Evolutionary conservation across 2,113 vertebrate species (phyloP).

Genomic region (Acanthochromis polyacanthus): DNA sequence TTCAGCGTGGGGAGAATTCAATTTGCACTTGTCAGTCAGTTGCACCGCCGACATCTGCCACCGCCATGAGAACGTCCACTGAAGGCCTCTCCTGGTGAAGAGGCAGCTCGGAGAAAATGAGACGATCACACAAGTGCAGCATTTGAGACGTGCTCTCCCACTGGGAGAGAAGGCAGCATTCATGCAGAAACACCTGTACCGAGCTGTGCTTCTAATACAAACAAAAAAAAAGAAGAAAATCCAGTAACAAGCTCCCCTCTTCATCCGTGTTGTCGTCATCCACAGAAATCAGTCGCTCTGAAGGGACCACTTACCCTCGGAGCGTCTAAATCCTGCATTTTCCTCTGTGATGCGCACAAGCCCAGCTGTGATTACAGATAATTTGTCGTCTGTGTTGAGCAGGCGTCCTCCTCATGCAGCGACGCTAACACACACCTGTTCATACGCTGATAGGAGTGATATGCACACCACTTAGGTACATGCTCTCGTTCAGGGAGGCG

Average conservation of each 20-base stretch:
- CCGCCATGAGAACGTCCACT: neutral
- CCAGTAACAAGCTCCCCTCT: constrained; percentile 8
- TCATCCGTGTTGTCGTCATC: constrained; percentile 6
- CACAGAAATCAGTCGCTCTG: constrained; percentile 25
- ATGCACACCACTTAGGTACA: neutral
- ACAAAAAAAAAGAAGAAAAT: neutral
- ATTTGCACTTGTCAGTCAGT: constrained; percentile 62
- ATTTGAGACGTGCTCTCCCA: neutral
- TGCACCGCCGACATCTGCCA: neutral
- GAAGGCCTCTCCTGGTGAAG: constrained; percentile 35
- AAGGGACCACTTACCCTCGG: constrained; percentile 4
- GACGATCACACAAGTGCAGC: constrained; percentile 6
- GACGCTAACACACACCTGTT: constrained; percentile 74
- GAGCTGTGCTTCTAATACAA: neutral
- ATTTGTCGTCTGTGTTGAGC: constrained; percentile 58
- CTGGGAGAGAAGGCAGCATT: constrained; percentile 12
- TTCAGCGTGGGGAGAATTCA: constrained; percentile 22
- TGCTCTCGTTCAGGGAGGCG: constrained; percentile 20
- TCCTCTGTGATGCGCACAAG: constrained; percentile 35
- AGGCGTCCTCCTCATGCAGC: constrained; percentile 5
- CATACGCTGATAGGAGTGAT: constrained; percentile 13
- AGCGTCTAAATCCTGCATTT: constrained; percentile 31
- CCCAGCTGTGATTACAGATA: constrained; percentile 58
- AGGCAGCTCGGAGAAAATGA: constrained; percentile 36
- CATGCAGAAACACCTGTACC: constrained; percentile 45